Conservation (phyloP, 2,797 vertebrate species). For the Rhyacichthys aspro region DNA sequence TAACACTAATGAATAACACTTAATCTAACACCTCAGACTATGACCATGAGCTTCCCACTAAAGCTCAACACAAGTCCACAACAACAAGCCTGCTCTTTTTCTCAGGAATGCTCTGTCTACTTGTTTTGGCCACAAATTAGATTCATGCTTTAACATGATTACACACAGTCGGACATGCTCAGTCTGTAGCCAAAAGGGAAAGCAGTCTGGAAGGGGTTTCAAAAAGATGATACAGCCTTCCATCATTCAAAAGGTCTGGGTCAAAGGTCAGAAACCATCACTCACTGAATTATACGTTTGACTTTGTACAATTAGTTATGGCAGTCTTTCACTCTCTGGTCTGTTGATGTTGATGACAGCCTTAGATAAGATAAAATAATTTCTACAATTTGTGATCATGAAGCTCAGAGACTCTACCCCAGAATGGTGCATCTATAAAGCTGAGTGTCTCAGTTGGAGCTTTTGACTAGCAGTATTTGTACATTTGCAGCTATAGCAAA, state of each 20-base stretch:
- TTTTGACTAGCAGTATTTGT: too few species aligned
- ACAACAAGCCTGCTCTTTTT: constrained; percentile 18
- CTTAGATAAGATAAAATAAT: too few species aligned
- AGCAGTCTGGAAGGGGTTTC: not conserved
- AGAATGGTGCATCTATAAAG: too few species aligned
- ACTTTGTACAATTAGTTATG: too few species aligned
- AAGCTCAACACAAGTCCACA: not conserved
- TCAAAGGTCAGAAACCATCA: not conserved
- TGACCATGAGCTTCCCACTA: not conserved
- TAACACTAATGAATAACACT: constrained; percentile 14
- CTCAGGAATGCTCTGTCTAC: constrained; percentile 9
- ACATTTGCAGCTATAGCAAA: too few species aligned
- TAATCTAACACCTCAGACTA: constrained; percentile 3
- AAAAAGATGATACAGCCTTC: not conserved
- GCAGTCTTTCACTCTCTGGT: too few species aligned
- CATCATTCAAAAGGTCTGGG: not conserved
- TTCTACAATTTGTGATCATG: too few species aligned
- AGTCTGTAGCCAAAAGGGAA: not conserved
- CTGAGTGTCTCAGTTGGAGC: too few species aligned
- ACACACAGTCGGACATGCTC: not conserved
- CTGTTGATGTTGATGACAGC: too few species aligned
- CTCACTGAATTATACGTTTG: not conserved
- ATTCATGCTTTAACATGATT: constrained; percentile 20
- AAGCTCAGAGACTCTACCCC: too few species aligned
- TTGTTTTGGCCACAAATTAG: constrained; percentile 11